phyloP scores from a whole-genome alignment of 2,113 vertebrate genomes.

The Ginglymostoma cirratum region DNA sequence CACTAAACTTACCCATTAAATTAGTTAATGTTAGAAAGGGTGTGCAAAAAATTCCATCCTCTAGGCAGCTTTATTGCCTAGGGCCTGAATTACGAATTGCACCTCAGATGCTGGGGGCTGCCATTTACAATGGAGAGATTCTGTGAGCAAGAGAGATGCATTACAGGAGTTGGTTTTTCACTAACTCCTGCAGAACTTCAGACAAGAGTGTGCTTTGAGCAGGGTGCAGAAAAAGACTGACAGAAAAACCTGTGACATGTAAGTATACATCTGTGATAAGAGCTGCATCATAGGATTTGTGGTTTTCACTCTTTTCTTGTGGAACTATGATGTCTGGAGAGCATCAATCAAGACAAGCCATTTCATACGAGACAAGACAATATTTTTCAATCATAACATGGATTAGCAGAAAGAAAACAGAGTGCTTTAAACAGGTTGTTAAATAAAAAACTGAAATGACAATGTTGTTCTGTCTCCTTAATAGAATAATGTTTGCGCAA shows the following conservation, averaged over 20 bases:
- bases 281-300: not conserved
- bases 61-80: not conserved
- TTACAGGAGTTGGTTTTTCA: not conserved
- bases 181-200: not conserved
- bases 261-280: not conserved
- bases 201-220: not conserved
- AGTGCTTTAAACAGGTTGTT: not conserved
- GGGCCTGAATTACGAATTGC: constrained; percentile 5
- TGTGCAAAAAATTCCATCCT: not conserved
- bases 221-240: not conserved
- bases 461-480: not conserved
- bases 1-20: constrained; percentile 17
- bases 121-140: not conserved
- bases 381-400: not conserved
- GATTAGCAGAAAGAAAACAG: not conserved
- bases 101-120: not conserved
- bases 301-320: not conserved
- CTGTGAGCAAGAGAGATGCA: not conserved
- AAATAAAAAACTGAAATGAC: not conserved
- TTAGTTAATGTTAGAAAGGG: not conserved
- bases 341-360: not conserved
- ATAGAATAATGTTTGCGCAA: not conserved
- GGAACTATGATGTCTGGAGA: not conserved
- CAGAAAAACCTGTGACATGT: not conserved
- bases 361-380: not conserved